Evolutionary conservation across 2,888 invertebrate genomes (phyloP), one percentile per base, ranked within the genome.

Genomic region (Spilarctia lutea): DNA sequence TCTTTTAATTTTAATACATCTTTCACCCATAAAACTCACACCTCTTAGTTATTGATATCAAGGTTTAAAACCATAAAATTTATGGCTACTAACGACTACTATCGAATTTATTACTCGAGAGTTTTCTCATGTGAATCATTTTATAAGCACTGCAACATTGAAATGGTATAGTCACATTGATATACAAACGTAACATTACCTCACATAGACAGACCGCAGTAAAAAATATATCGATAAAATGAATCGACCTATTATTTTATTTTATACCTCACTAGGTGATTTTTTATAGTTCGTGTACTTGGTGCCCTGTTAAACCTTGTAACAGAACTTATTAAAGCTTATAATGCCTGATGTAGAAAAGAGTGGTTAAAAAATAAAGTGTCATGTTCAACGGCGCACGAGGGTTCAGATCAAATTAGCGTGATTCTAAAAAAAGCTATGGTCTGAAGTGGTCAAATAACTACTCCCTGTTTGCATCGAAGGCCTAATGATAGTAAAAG

Each of bases 41-140:
- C 75, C 70, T 76, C 68, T 60, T 33, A 48, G 52, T 72, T 66
- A 75, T 78, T 77, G 73, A 77, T 73, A 78, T 75, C 35, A 67
- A 73, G 30, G 45, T 35, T 71, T 71, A 35, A 39, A 72, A 42
- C 68, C 71, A 78, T 79, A 79, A 67, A 78, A 56, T 82, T 82
- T 81, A 81, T 27, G 69, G 75, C 74, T 71, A 77, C 78, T 77
- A 78, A 82, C 74, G 67, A 77, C 67, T 66, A 13, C 71, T 56
- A 76, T 83, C 65, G 79, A 78, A 20, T 86, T 85, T 85, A 86
- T 74, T 74, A 65, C 79, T 45, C 56, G 73, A 74, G 69, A 79
- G 60, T 69, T 75, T 86, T 87, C 83, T 78, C 81, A 85, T 71
- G 77, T 90, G 91, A 90, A 79, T 89, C 89, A 90, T 81, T 84